phyloP scores from a whole-genome alignment of 1,140 invertebrate species.

The Drosophila orosa region DNA sequence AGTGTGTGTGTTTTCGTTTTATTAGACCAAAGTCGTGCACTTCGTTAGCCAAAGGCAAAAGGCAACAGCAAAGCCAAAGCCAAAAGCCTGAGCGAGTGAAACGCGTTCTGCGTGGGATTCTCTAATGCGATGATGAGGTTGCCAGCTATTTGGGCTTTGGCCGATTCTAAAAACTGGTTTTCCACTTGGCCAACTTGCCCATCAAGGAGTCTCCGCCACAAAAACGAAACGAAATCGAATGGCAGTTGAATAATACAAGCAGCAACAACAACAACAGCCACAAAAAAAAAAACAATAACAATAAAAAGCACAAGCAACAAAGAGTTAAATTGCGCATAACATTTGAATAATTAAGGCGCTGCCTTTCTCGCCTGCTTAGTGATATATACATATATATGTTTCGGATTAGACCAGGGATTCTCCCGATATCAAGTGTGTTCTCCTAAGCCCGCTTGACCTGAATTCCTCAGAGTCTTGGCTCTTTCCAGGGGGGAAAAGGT shows the following conservation, averaged over 20 bases:
- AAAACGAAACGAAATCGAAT: slow-evolving; percentile 68
- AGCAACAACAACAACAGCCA: slow-evolving; percentile 2
- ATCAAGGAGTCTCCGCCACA: slow-evolving; percentile 68
- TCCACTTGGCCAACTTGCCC: slow-evolving; percentile 70
- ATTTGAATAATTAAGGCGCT: slow-evolving; percentile 60
- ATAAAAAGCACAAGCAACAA: slow-evolving; percentile 32
- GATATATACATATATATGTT: slow-evolving; percentile 20
- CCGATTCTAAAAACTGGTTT: slow-evolving; percentile 72
- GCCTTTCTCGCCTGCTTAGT: slow-evolving; percentile 44
- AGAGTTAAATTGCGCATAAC: slow-evolving; percentile 53
- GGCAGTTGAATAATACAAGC: slow-evolving; percentile 54
- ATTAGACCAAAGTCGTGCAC: slow-evolving; percentile 81
- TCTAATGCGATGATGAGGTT: slow-evolving; percentile 53
- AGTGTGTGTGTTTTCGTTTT: slow-evolving; percentile 49
- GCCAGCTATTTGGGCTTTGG: slow-evolving; percentile 55
- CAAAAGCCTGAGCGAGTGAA: slow-evolving; percentile 39
- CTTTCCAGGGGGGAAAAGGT: slow-evolving; percentile 23
- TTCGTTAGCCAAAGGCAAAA: slow-evolving; percentile 68
- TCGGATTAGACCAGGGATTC: slow-evolving; percentile 39
- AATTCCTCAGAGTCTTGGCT: slow-evolving; percentile 39
- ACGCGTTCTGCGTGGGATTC: slow-evolving; percentile 79
- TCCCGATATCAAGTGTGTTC: slow-evolving; percentile 11
- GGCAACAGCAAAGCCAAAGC: slow-evolving; percentile 5
- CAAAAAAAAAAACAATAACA: slow-evolving; percentile 20
- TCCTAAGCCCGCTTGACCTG: slow-evolving; percentile 57